Conservation (phyloP, 1,140 invertebrate genomes). For the Argopecten irradians region DNA sequence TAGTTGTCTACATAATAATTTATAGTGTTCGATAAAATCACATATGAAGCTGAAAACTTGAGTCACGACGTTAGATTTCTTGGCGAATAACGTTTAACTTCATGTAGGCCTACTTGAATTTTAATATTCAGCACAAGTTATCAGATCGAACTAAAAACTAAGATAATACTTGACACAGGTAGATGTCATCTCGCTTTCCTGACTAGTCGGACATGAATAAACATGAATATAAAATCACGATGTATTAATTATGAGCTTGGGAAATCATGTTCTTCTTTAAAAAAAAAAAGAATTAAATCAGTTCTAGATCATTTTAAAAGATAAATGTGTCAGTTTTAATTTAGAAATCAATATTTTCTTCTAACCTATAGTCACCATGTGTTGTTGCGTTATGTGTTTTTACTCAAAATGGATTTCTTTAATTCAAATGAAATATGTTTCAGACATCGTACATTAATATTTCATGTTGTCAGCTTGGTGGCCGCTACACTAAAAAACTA, state of each 20-base stretch:
- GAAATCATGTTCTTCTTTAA: background rate
- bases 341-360: background rate
- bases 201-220: background rate
- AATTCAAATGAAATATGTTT: background rate
- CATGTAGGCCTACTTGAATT: no score
- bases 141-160: no score
- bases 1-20: background rate
- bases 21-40: background rate
- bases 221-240: background rate
- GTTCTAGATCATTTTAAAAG: background rate
- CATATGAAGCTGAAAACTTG: background rate
- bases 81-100: background rate
- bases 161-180: background rate
- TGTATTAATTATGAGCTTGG: background rate
- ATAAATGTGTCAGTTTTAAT: constrained; percentile 13
- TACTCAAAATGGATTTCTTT: background rate
- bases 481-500: background rate
- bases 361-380: background rate
- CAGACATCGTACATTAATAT: background rate
- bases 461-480: background rate
- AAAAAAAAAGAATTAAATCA: constrained; percentile 19
- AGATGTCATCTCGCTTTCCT: background rate
- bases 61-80: background rate
- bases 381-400: background rate
- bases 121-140: background rate